These are phyloP conservation scores for Calliopum simillimum DNA, from an alignment of 2,888 invertebrate species.

Conservation along the genomic window DNA sequence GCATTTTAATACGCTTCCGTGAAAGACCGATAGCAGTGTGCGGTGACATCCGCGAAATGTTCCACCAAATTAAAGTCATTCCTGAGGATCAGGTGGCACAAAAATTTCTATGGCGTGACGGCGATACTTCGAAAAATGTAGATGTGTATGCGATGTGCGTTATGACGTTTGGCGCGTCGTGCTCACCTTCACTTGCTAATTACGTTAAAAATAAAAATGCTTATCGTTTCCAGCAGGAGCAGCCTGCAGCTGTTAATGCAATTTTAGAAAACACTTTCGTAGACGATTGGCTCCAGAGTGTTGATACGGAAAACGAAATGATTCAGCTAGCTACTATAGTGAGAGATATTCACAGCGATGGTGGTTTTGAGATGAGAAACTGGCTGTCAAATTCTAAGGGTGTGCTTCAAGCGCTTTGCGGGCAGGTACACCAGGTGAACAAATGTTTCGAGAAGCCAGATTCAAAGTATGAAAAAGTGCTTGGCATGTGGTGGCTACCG, in stretches of 20 bases:
- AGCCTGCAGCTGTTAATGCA: not conserved
- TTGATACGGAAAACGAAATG: slow-evolving; percentile 28
- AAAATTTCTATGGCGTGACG: slow-evolving; percentile 53
- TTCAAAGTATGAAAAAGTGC: too few relatives aligned
- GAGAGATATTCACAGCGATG: slow-evolving; percentile 30
- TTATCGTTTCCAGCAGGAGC: slow-evolving; percentile 25
- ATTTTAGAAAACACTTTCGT: not conserved
- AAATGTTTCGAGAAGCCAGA: slow-evolving; percentile 41
- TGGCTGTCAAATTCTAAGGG: slow-evolving; percentile 38
- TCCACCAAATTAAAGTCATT: slow-evolving; percentile 49
- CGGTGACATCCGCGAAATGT: slow-evolving; percentile 55
- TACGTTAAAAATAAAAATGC: slow-evolving; percentile 44
- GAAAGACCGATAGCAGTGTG: slow-evolving; percentile 55
- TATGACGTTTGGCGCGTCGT: slow-evolving; percentile 48
- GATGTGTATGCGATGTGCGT: slow-evolving; percentile 41
- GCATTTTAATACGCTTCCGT: slow-evolving; percentile 60
- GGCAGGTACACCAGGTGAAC: not conserved
- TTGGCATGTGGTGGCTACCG: slow-evolving; percentile 48
- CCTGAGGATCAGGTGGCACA: slow-evolving; percentile 53
- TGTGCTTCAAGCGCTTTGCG: slow-evolving; percentile 18
- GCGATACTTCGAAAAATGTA: not conserved
- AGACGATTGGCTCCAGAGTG: slow-evolving; percentile 11
- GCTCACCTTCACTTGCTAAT: slow-evolving; percentile 46
- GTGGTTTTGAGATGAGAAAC: slow-evolving; percentile 39
- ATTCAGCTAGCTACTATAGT: slow-evolving; percentile 32